Conservation (phyloP, 1,140 invertebrate species). For the Rhyzopertha dominica region DNA sequence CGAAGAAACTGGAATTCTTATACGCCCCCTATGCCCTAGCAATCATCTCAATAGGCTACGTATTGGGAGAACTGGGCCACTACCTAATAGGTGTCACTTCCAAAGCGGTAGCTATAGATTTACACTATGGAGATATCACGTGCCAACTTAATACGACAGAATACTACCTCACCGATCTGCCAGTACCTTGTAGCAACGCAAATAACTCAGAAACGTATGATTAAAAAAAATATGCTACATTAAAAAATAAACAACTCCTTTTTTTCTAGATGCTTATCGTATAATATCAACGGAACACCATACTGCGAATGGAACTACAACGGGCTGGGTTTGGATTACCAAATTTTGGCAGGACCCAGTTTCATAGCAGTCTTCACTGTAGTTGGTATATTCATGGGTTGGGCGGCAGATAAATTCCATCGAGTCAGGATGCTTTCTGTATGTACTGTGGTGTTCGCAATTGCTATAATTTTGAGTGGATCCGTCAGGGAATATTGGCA, state of each 20-base stretch:
- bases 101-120: conserved; percentile 73
- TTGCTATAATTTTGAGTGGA: conserved; percentile 78
- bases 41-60: conserved; percentile 73
- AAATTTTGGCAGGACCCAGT: conserved; percentile 84
- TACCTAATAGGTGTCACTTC: conserved; percentile 84
- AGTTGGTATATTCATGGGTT: conserved; percentile 77
- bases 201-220: conserved; percentile 59
- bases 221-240: background rate
- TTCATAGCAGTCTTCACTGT: conserved; percentile 90
- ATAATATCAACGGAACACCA: conserved; percentile 61
- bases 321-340: conserved; percentile 85
- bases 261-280: conserved; percentile 56
- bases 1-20: conserved; percentile 61
- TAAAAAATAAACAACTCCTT: background rate
- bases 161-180: conserved; percentile 53
- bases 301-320: conserved; percentile 92
- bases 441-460: conserved; percentile 74
- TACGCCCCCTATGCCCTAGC: conserved; percentile 73
- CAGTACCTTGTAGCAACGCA: conserved; percentile 59
- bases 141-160: conserved; percentile 72
- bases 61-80: conserved; percentile 79
- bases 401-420: conserved; percentile 74
- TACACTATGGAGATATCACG: conserved; percentile 83
- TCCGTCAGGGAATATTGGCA: conserved; percentile 87
- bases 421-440: conserved; percentile 69